phyloP scores from a whole-genome alignment of 2,888 invertebrate species.

The Isoperla grammatica region DNA sequence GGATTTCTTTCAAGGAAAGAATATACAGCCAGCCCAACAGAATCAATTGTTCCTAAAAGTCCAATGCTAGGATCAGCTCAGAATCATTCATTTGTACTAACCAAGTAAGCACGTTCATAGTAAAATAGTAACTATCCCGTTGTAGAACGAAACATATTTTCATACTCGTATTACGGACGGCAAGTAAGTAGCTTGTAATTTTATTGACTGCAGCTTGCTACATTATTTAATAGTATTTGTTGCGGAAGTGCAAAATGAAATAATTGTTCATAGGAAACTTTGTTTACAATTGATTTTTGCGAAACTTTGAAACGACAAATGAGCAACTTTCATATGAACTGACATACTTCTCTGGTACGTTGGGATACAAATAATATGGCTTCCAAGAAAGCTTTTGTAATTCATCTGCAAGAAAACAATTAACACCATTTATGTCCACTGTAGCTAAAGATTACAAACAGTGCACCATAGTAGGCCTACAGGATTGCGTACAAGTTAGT shows the following conservation, averaged over 20 bases:
- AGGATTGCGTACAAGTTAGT: too few species aligned
- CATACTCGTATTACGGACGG: slow-evolving; percentile 6
- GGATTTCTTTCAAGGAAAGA: neutral
- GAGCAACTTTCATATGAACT: too few species aligned
- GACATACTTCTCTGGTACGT: slow-evolving; percentile 1
- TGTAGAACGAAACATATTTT: slow-evolving; percentile 19
- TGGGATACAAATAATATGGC: slow-evolving; percentile 18
- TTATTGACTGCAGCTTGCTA: slow-evolving; percentile 13
- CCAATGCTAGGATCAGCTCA: slow-evolving; percentile 19
- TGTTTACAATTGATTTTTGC: too few species aligned
- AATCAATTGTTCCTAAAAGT: slow-evolving; percentile 15
- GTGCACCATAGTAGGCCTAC: too few species aligned
- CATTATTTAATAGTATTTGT: slow-evolving; percentile 20
- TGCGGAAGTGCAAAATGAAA: neutral
- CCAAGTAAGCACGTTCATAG: neutral
- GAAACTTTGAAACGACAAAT: too few species aligned
- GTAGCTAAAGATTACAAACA: too few species aligned
- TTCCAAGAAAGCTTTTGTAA: slow-evolving; percentile 22
- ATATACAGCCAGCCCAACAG: neutral
- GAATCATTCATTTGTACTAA: slow-evolving; percentile 14
- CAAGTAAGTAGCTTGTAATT: slow-evolving; percentile 14
- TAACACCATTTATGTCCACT: too few species aligned
- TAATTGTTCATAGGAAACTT: too few species aligned
- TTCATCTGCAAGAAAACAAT: too few species aligned
- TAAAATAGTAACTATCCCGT: slow-evolving; percentile 7